Evolutionary conservation across 64 coral and sea anemone species (phyloP).

Genomic region (Pocillopora damicornis): DNA sequence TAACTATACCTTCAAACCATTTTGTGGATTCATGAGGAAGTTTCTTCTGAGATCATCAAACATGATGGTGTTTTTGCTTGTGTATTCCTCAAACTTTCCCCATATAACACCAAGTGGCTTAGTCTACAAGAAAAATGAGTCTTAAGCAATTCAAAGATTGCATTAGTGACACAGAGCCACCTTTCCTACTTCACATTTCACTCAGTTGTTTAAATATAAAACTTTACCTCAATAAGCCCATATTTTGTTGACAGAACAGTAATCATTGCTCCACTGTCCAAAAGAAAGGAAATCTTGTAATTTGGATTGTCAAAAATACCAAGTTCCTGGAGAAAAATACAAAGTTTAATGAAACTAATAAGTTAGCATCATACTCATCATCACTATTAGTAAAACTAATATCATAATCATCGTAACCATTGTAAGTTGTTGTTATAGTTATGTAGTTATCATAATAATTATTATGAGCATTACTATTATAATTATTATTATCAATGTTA

Average conservation of each 20-base stretch:
- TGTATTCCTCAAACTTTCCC: conserved; percentile 87
- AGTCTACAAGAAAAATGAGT: conserved; percentile 52
- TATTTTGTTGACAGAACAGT: conserved; percentile 88
- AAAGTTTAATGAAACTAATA: not conserved
- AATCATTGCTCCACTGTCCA: conserved; percentile 97
- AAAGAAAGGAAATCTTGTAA: conserved; percentile 85
- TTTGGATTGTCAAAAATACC: conserved; percentile 77
- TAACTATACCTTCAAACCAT: conserved; percentile 67
- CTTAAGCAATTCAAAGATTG: not conserved
- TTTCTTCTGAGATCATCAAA: conserved; percentile 93
- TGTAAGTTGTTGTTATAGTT: too few species aligned
- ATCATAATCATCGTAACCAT: too few species aligned
- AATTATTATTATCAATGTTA: too few species aligned
- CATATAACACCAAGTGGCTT: conserved; percentile 96
- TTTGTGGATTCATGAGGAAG: conserved; percentile 88
- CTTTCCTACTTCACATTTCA: not conserved
- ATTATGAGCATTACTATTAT: too few species aligned
- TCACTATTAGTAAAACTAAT: too few species aligned
- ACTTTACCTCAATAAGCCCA: conserved; percentile 92
- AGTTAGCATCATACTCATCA: too few species aligned
- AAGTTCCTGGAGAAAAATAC: conserved; percentile 54
- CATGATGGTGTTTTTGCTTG: conserved; percentile 91
- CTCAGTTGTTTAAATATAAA: not conserved
- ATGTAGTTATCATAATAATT: too few species aligned
- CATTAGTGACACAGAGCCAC: not conserved